These are phyloP conservation scores for Ellobius talpinus DNA, from an alignment of 2,113 vertebrate genomes.

Conservation along the genomic window DNA sequence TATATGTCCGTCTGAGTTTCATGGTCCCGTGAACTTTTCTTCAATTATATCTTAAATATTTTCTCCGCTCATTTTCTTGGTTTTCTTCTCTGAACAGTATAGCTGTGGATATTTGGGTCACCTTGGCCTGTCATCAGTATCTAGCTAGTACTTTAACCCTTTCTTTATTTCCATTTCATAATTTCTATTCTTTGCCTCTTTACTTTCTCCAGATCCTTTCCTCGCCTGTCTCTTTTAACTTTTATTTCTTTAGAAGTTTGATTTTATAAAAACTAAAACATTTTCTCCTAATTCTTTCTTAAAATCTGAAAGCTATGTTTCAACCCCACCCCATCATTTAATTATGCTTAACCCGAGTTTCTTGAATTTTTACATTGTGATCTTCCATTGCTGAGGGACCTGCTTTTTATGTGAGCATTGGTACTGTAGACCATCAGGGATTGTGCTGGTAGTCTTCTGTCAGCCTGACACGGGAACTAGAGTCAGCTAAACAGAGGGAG, in stretches of 20 bases:
- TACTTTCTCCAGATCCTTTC: neutral
- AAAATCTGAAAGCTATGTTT: neutral
- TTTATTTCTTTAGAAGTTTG: neutral
- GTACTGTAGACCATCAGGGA: neutral
- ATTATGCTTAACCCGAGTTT: neutral
- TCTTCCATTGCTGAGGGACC: neutral
- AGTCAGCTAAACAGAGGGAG: neutral
- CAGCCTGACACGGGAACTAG: neutral
- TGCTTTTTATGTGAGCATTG: constrained; percentile 7
- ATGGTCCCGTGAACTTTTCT: neutral
- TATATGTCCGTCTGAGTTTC: neutral
- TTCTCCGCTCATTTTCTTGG: neutral
- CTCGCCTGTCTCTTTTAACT: neutral
- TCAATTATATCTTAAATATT: constrained; percentile 20
- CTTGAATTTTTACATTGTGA: neutral
- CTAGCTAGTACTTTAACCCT: constrained; percentile 17
- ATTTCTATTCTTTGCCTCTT: neutral
- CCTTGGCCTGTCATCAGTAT: neutral
- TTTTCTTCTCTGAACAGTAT: constrained; percentile 9
- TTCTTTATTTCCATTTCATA: constrained; percentile 10
- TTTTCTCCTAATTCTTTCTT: neutral
- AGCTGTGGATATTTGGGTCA: neutral
- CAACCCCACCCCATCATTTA: neutral
- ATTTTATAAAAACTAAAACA: neutral
- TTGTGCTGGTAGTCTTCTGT: neutral